Percentiles rank a stretch among this genome's conserved stretches.
phyloP scores from a whole-genome alignment of 2,797 vertebrate genomes.

The Semaprochilodus insignis region DNA sequence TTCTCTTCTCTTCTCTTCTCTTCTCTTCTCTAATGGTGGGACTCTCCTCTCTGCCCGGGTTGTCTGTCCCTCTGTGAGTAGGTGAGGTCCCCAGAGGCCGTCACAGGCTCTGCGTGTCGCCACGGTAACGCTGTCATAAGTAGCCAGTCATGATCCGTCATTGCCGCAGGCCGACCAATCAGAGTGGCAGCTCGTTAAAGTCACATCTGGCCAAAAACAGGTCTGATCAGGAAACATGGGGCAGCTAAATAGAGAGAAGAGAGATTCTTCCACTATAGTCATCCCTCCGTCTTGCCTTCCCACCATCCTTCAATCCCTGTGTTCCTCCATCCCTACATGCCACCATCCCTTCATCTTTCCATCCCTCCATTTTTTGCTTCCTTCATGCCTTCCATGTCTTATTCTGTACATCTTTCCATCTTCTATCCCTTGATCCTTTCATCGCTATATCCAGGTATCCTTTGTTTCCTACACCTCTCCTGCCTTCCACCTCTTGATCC shows the following conservation, averaged over 20 bases:
- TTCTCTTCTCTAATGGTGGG: not conserved
- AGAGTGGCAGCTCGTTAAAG: conserved; percentile 59
- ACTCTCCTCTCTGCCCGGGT: conserved; percentile 64
- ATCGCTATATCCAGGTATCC: not conserved
- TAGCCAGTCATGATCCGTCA: conserved; percentile 50
- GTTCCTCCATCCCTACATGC: no score
- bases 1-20: not conserved
- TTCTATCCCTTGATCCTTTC: not conserved
- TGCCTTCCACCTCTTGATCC: not conserved
- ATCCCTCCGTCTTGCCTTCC: no score
- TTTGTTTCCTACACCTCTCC: not conserved
- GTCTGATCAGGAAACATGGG: conserved; percentile 26
- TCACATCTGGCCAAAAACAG: conserved; percentile 53
- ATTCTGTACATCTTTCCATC: no score
- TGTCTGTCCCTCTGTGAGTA: conserved; percentile 53
- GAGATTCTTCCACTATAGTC: not conserved
- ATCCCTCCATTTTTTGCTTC: no score
- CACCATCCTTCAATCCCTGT: not conserved
- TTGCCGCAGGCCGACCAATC: conserved; percentile 48
- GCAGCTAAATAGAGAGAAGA: not conserved
- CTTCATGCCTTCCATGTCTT: no score
- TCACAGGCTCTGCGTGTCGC: conserved; percentile 58
- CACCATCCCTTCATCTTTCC: not conserved
- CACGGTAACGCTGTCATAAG: conserved; percentile 64
- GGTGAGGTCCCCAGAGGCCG: conserved; percentile 53